Evolutionary conservation across 1,140 invertebrate species (phyloP), one percentile per base, ranked within the genome.

Genomic region (Anadara kagoshimensis): DNA sequence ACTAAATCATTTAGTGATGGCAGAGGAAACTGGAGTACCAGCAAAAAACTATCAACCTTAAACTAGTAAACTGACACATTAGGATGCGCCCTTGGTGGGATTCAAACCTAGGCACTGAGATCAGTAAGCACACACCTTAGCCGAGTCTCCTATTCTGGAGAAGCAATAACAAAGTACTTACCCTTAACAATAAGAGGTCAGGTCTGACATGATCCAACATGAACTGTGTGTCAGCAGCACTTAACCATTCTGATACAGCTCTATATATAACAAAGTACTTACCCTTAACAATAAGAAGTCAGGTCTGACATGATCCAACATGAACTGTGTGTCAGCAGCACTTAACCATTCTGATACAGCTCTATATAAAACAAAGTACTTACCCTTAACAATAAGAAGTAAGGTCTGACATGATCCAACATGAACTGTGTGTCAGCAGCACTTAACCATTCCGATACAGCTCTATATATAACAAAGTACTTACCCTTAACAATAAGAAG

Each of bases 321-420:
- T 90, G 90, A 96, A 97, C 58, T 96, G 94, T 0, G 96, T 98
- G 75, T 94, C 93, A 1, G 97, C 97, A 10, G 95, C 94, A 56
- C 93, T 91, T 92, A 99, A 94, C 97, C 97, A 99, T 76, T 95
- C 93, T 10, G 96, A 95, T 20, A 98, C 94, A 8, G 96, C 94
- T 78, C 92, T 92, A 80, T 14, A 85, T 80, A 66, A 77, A 22
- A 44, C n/a, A n/a, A n/a, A 3, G 7, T 36, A 36, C 63, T 69
- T 75, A 88, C 87, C 78, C 97, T 90, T 44, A 99, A 87, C 81
- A 98, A 91, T 0, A 99, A 90, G 81, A 98, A 94, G 90, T 99
- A 97, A 0, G 97, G 97, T 57, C 97, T 91, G 5, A 98, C 96
- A 88, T 95, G 95, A 88, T 98, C 96, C 36, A 99, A 90, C 67